Conservation (phyloP, 2,888 invertebrate species). For the Trissolcus japonicus region DNA sequence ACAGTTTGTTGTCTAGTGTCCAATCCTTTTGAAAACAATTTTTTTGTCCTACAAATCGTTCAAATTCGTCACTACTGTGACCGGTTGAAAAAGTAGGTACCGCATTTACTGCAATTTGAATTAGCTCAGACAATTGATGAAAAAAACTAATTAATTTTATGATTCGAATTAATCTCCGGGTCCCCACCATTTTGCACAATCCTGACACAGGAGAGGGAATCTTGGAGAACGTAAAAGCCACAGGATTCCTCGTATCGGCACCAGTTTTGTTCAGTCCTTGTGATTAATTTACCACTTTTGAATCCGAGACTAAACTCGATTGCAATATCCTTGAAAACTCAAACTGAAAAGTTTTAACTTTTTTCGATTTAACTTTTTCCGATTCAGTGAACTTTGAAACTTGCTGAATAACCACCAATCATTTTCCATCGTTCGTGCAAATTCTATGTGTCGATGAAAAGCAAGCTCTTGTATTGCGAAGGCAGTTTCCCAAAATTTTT, state of each 20-base stretch:
- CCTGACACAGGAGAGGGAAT: constrained; percentile 48
- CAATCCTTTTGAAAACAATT: not conserved
- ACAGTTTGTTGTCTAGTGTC: too few species aligned
- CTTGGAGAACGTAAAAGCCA: constrained; percentile 65
- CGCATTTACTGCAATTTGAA: not conserved
- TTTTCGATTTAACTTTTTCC: too few species aligned
- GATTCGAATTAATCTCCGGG: constrained; percentile 7
- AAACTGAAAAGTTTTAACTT: too few species aligned
- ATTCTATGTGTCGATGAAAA: constrained; percentile 75
- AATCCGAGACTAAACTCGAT: constrained; percentile 4
- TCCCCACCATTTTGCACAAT: constrained; percentile 35
- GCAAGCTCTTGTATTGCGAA: constrained; percentile 74
- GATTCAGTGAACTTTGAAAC: not conserved
- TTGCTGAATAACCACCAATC: not conserved
- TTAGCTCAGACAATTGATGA: not conserved
- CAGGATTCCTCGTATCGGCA: constrained; percentile 55
- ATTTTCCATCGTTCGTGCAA: constrained; percentile 9
- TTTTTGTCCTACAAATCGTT: not conserved
- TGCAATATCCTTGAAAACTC: not conserved
- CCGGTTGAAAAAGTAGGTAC: not conserved
- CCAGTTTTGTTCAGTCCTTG: constrained; percentile 63
- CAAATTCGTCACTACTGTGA: not conserved
- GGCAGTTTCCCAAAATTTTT: constrained; percentile 74
- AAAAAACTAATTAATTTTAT: constrained; percentile 18
- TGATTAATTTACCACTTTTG: constrained; percentile 43